Evolutionary conservation across 2,113 vertebrate genomes (phyloP).

Genomic region (Serinus canaria): DNA sequence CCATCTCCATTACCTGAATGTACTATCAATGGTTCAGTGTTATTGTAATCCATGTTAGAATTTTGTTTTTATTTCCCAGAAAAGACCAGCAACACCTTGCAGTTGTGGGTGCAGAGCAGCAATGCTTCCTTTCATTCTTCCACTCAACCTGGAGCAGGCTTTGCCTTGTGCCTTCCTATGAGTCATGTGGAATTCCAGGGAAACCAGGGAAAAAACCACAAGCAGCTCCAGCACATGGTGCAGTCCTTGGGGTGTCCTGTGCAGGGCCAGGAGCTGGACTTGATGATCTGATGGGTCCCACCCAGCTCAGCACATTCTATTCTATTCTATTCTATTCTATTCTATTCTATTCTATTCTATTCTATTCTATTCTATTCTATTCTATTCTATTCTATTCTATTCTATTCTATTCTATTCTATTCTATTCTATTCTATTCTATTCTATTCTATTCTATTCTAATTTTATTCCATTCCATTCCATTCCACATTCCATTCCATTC

Average conservation of each 20-base stretch:
- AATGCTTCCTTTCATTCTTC: background rate
- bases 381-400: background rate
- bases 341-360: background rate
- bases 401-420: background rate
- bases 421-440: too few relatives aligned
- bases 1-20: background rate
- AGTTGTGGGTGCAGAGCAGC: background rate
- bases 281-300: background rate
- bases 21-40: background rate
- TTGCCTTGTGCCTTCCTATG: background rate
- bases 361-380: background rate
- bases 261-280: too few relatives aligned
- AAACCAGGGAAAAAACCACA: background rate
- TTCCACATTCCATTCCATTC: too few relatives aligned
- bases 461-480: too few relatives aligned
- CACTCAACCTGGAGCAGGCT: background rate
- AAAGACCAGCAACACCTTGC: background rate
- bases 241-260: background rate
- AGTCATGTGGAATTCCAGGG: background rate
- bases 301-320: background rate
- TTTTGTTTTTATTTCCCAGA: background rate
- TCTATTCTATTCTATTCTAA: too few relatives aligned
- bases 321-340: background rate
- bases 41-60: background rate
- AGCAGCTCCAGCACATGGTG: background rate